Percentiles rank a stretch among this genome's conserved stretches.
These are phyloP conservation scores for Odontamblyopus lacepedii DNA, from an alignment of 2,797 vertebrate species.

Conservation along the genomic window DNA sequence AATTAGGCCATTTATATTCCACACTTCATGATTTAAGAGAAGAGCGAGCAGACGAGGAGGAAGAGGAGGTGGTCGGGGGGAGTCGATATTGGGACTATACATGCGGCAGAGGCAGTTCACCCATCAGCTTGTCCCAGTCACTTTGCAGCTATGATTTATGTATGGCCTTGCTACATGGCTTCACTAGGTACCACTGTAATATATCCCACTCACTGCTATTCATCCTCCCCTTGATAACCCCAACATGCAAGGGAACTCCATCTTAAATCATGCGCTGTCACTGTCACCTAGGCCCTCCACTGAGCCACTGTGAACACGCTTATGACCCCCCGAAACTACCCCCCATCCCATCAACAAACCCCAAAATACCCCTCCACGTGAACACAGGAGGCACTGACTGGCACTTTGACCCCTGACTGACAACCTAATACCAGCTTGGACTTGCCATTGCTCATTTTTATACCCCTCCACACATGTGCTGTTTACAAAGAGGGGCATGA, in stretches of 20 bases:
- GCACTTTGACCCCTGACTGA: conserved; percentile 40
- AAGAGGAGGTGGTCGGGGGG: conserved; percentile 16
- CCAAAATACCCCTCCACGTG: conserved; percentile 30
- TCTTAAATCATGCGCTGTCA: conserved; percentile 65
- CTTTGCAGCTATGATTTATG: conserved; percentile 78
- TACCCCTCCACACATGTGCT: not conserved
- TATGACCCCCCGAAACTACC: not conserved
- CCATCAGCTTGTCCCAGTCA: conserved; percentile 77
- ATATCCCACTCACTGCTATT: conserved; percentile 67
- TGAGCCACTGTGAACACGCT: conserved; percentile 41
- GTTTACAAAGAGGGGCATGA: conserved; percentile 6
- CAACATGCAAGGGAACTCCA: conserved; percentile 70
- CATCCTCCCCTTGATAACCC: conserved; percentile 75
- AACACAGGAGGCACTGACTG: conserved; percentile 26
- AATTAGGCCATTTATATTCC: conserved; percentile 81
- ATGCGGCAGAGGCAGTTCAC: conserved; percentile 71
- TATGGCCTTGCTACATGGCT: conserved; percentile 68
- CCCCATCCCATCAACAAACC: not conserved
- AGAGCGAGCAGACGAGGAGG: conserved; percentile 19
- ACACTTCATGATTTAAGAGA: conserved; percentile 73
- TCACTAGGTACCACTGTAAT: conserved; percentile 67
- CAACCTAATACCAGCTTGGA: conserved; percentile 21
- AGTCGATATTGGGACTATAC: conserved; percentile 74
- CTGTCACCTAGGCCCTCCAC: conserved; percentile 34
- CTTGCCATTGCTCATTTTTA: conserved; percentile 13